These are phyloP conservation scores for Microchirus variegatus DNA, from an alignment of 2,797 vertebrate genomes.

Conservation along the genomic window DNA sequence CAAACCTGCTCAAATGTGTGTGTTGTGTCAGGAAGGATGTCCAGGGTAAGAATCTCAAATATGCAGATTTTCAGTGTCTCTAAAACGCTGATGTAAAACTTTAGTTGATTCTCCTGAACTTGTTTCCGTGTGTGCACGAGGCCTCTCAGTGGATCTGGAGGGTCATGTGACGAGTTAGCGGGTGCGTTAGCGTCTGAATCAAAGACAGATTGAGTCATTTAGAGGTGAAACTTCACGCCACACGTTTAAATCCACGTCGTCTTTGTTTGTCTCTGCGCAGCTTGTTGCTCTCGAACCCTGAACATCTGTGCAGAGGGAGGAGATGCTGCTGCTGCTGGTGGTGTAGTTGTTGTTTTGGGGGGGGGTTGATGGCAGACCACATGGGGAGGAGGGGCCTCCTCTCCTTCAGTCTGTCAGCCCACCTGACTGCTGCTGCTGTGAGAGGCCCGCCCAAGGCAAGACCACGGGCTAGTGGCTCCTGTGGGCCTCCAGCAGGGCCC, in stretches of 20 bases:
- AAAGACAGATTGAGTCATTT: background rate
- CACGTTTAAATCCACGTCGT: constrained; percentile 30
- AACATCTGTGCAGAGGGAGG: constrained; percentile 71
- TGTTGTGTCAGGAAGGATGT: no score
- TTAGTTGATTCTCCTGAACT: no score
- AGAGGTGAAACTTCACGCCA: constrained; percentile 26
- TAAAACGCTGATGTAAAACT: no score
- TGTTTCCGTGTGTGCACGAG: no score
- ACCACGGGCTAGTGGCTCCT: constrained; percentile 88
- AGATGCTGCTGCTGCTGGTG: background rate
- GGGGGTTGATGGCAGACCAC: constrained; percentile 63
- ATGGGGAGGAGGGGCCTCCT: constrained; percentile 65
- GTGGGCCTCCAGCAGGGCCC: constrained; percentile 85
- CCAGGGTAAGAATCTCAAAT: no score
- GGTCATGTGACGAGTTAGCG: no score
- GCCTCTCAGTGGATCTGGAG: no score
- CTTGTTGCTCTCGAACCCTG: constrained; percentile 70
- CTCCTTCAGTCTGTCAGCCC: constrained; percentile 81
- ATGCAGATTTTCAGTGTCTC: no score
- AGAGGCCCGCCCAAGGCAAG: constrained; percentile 89
- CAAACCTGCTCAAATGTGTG: no score
- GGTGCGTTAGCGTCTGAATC: no score
- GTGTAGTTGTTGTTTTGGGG: background rate
- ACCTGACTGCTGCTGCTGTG: constrained; percentile 81
- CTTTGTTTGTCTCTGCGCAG: constrained; percentile 66